phyloP scores from a whole-genome alignment of 2,113 vertebrate genomes.

The Muntiacus reevesi region DNA sequence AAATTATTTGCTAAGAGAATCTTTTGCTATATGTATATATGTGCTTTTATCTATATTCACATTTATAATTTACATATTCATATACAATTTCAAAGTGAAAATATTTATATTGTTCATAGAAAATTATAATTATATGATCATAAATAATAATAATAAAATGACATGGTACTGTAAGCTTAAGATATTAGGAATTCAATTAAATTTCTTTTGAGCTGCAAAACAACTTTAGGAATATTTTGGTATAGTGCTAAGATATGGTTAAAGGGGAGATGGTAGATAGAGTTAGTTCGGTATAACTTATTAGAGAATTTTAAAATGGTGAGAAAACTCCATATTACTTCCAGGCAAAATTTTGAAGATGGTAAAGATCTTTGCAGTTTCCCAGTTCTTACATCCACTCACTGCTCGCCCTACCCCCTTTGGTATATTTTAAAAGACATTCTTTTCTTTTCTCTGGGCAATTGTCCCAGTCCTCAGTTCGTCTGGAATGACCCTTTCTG shows the following conservation, averaged over 20 bases:
- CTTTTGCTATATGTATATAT: not conserved
- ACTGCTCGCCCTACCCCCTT: not conserved
- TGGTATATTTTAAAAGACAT: not conserved
- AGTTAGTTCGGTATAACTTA: not conserved
- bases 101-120: not conserved
- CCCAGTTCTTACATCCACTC: too few relatives aligned
- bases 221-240: not conserved
- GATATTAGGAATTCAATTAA: not conserved
- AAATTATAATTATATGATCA: not conserved
- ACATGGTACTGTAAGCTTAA: not conserved
- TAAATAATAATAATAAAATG: not conserved
- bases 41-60: not conserved
- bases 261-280: not conserved
- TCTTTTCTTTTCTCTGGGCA: not conserved
- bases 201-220: not conserved
- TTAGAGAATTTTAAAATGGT: not conserved
- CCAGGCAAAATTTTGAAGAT: not conserved
- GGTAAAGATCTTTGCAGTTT: not conserved
- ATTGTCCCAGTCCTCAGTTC: not conserved
- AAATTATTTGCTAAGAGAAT: not conserved
- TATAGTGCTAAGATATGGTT: not conserved
- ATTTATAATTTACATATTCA: not conserved
- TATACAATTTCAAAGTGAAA: not conserved
- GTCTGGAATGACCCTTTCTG: not conserved
- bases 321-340: not conserved